Conservation (phyloP, 2,797 vertebrate genomes). For the Lithobates sylvaticus region DNA sequence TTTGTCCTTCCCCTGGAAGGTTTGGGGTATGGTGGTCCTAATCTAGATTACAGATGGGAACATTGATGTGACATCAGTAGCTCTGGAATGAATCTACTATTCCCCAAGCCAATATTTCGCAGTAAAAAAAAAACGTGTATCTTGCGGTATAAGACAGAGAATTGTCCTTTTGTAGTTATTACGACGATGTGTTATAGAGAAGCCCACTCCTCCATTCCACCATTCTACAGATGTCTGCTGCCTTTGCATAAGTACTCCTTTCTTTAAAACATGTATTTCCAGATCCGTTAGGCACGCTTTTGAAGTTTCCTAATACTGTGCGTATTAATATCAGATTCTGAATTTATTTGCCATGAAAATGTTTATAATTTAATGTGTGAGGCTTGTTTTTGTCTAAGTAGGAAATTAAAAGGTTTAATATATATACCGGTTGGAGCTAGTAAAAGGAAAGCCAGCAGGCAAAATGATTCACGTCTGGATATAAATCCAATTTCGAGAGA, state of each 20-base stretch:
- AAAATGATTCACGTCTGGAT: slow-evolving; percentile 1
- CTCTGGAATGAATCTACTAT: too few relatives aligned
- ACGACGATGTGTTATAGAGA: too few relatives aligned
- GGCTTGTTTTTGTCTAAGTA: not conserved
- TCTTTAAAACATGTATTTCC: not conserved
- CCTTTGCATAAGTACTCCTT: not conserved
- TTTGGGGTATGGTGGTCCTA: too few relatives aligned
- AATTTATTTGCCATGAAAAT: not conserved
- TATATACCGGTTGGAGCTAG: not conserved
- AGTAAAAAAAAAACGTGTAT: too few relatives aligned
- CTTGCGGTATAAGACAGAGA: too few relatives aligned
- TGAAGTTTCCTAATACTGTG: not conserved
- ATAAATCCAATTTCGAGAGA: not conserved
- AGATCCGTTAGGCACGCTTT: not conserved
- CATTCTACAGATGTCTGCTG: too few relatives aligned
- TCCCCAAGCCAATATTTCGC: too few relatives aligned
- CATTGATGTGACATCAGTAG: too few relatives aligned
- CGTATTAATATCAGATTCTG: not conserved
- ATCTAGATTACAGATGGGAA: too few relatives aligned
- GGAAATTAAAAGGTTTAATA: not conserved
- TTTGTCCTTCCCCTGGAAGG: too few relatives aligned
- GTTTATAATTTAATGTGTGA: not conserved
- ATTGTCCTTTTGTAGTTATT: too few relatives aligned
- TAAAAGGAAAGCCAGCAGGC: not conserved
- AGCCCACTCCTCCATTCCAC: too few relatives aligned